phyloP scores from a whole-genome alignment of 2,888 invertebrate species.

The Megamerina dolium region DNA sequence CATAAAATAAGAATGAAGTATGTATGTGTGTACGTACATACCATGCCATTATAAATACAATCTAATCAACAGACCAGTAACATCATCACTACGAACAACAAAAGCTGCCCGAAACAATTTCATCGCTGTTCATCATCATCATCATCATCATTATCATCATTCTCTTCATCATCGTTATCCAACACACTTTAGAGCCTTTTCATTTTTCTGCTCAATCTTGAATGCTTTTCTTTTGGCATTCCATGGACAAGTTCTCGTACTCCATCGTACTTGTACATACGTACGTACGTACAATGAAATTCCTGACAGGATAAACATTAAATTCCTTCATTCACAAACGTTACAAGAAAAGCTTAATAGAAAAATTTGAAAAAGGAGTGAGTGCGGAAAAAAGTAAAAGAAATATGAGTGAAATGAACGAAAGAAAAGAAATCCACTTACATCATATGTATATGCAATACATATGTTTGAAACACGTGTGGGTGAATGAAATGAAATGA shows the following conservation, averaged over 20 bases:
- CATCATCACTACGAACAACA: neutral
- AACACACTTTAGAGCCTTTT: too few relatives aligned
- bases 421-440: too few relatives aligned
- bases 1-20: constrained; percentile 7
- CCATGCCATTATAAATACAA: too few relatives aligned
- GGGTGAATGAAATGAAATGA: neutral
- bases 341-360: constrained; percentile 10
- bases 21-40: neutral
- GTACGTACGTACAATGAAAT: constrained; percentile 12
- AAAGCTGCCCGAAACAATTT: neutral
- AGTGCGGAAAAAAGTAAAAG: too few relatives aligned
- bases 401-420: too few relatives aligned
- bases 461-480: too few relatives aligned
- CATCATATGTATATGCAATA: too few relatives aligned
- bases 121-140: neutral
- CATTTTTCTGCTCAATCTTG: too few relatives aligned
- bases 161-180: neutral
- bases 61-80: neutral
- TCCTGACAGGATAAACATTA: constrained; percentile 22
- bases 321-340: constrained; percentile 11
- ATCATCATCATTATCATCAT: neutral
- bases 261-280: neutral
- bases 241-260: too few relatives aligned
- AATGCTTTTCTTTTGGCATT: too few relatives aligned
- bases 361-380: neutral